These are phyloP conservation scores for Campylorhamphus procurvoides DNA, from an alignment of 2,113 vertebrate species.

Conservation along the genomic window DNA sequence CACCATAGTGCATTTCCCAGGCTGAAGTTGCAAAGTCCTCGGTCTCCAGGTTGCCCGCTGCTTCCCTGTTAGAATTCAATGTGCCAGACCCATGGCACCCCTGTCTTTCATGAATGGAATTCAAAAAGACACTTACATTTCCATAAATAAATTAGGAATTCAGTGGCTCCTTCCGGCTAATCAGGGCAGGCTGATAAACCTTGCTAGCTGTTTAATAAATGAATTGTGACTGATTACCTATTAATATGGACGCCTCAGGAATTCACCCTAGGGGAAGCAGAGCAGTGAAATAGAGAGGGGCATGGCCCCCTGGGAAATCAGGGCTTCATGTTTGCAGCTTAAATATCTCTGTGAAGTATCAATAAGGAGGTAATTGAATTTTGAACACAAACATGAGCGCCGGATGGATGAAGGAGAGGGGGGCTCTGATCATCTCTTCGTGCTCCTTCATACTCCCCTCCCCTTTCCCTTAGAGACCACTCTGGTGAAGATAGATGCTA, in stretches of 20 bases:
- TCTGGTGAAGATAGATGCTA: slow-evolving; percentile 97
- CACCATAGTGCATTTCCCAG: background rate
- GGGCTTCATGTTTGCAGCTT: slow-evolving; percentile 99
- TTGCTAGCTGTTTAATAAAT: slow-evolving; percentile 99
- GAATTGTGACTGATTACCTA: slow-evolving; percentile 99
- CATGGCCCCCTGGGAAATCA: slow-evolving; percentile 99
- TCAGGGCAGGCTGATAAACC: slow-evolving; percentile 95
- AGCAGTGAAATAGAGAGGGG: slow-evolving; percentile 99
- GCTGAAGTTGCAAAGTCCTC: slow-evolving; percentile 13
- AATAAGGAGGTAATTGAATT: slow-evolving; percentile 99
- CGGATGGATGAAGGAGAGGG: slow-evolving; percentile 86
- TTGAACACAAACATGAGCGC: slow-evolving; percentile 99
- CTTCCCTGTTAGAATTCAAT: slow-evolving; percentile 68
- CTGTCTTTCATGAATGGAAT: slow-evolving; percentile 81
- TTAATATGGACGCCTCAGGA: slow-evolving; percentile 99
- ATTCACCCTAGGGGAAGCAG: slow-evolving; percentile 87
- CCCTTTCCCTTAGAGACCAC: slow-evolving; percentile 83
- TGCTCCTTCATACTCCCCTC: slow-evolving; percentile 80
- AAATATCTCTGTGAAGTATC: slow-evolving; percentile 99
- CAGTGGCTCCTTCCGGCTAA: slow-evolving; percentile 98
- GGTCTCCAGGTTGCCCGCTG: background rate
- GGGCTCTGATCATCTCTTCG: slow-evolving; percentile 83
- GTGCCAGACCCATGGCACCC: slow-evolving; percentile 41
- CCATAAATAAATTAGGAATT: slow-evolving; percentile 99
- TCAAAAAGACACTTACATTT: slow-evolving; percentile 96